Evolutionary conservation across 2,113 vertebrate genomes (phyloP).

Genomic region (Plecotus auritus): DNA sequence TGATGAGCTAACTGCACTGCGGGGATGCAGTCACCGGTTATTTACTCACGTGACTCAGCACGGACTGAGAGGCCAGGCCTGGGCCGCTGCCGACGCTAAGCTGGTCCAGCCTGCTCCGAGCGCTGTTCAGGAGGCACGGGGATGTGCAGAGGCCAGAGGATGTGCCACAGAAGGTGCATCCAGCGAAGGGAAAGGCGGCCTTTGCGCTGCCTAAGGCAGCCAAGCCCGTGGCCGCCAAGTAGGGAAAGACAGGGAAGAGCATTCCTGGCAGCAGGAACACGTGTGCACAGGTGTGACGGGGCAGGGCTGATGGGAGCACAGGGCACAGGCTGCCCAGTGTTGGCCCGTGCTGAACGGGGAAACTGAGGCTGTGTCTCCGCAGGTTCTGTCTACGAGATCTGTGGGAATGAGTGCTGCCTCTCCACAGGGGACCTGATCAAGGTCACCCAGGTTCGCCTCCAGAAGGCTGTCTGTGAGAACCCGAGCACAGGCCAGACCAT

Average conservation of each 20-base stretch:
- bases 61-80: not conserved
- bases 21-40: not conserved
- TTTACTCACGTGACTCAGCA: not conserved
- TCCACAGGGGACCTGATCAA: slow-evolving; percentile 92
- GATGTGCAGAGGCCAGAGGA: not conserved
- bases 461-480: slow-evolving; percentile 83
- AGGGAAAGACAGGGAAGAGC: not conserved
- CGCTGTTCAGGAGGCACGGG: not conserved
- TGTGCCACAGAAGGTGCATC: not conserved
- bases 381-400: slow-evolving; percentile 93
- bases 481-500: slow-evolving; percentile 72
- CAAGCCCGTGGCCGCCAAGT: not conserved
- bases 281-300: not conserved
- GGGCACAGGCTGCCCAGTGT: not conserved
- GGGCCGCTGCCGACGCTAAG: not conserved
- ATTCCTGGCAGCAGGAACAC: not conserved
- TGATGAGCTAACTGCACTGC: not conserved
- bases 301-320: not conserved
- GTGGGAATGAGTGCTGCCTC: slow-evolving; percentile 89
- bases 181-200: rapidly evolving
- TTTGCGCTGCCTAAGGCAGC: not conserved
- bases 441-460: slow-evolving; percentile 77
- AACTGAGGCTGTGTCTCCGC: not conserved
- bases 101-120: not conserved
- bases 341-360: not conserved